These are phyloP conservation scores for Sternarchorhynchus goeldii DNA, from an alignment of 2,797 vertebrate genomes.

Conservation along the genomic window DNA sequence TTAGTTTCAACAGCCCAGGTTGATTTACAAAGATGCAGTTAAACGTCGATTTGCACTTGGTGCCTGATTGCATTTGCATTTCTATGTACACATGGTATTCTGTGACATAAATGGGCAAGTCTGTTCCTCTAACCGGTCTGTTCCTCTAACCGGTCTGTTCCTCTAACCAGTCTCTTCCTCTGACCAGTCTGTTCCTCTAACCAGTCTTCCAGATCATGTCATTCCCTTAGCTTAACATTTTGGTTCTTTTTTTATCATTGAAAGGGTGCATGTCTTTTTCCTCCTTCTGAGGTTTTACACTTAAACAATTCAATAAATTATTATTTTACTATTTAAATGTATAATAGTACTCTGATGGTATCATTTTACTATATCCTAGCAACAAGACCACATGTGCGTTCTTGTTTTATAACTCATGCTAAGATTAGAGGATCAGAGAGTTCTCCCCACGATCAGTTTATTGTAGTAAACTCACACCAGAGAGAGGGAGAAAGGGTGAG, in stretches of 20 bases:
- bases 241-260: not conserved
- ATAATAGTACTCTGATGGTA: too few species aligned
- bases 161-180: not conserved
- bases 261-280: not conserved
- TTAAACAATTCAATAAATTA: not conserved
- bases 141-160: too few species aligned
- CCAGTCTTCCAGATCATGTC: not conserved
- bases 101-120: not conserved
- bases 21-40: not conserved
- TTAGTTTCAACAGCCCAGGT: not conserved
- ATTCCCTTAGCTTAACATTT: not conserved
- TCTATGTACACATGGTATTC: not conserved
- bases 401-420: not conserved
- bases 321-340: too few species aligned
- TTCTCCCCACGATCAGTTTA: conserved; percentile 27
- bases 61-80: not conserved
- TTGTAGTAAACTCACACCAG: conserved; percentile 19
- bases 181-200: not conserved
- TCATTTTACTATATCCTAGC: not conserved
- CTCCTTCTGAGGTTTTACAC: not conserved
- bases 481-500: not conserved
- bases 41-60: not conserved
- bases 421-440: conserved; percentile 10
- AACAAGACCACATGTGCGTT: not conserved
- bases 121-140: not conserved